Evolutionary conservation across 2,888 invertebrate species (phyloP).

Genomic region (Andrena bicolor): DNA sequence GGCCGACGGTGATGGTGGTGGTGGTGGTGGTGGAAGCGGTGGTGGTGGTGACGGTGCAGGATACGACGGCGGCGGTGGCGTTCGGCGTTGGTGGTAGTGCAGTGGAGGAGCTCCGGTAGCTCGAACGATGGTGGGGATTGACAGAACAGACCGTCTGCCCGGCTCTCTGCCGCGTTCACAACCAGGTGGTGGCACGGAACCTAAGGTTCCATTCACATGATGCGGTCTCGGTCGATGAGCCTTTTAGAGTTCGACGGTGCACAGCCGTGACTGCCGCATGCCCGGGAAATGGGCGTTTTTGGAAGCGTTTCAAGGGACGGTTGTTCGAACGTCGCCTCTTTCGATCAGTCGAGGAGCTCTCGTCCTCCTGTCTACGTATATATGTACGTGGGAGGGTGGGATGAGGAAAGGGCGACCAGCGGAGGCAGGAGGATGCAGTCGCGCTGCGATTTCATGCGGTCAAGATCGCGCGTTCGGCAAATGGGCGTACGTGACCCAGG

Average conservation of each 20-base stretch:
- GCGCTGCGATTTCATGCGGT: not conserved
- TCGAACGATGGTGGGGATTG: constrained; percentile 68
- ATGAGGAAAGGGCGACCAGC: not conserved
- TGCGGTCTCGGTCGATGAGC: constrained; percentile 31
- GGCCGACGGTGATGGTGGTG: constrained; percentile 62
- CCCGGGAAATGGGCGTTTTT: not conserved
- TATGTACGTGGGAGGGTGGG: not conserved
- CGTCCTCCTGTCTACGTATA: not conserved
- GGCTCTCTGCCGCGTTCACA: constrained; percentile 70
- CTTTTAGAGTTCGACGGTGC: constrained; percentile 21
- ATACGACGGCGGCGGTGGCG: constrained; percentile 38
- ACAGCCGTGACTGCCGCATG: not conserved
- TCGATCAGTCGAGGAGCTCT: not conserved
- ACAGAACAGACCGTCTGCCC: constrained; percentile 74
- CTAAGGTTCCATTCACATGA: constrained; percentile 65
- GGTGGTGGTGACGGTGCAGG: constrained; percentile 45
- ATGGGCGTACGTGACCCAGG: not conserved
- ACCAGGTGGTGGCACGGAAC: constrained; percentile 60
- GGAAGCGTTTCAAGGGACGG: constrained; percentile 8
- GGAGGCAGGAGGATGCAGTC: not conserved
- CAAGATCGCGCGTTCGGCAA: not conserved
- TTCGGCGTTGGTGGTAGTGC: constrained; percentile 61
- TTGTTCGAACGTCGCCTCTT: not conserved
- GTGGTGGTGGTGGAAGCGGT: constrained; percentile 52
- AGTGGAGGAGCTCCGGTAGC: constrained; percentile 66